phyloP scores from a whole-genome alignment of 2,797 vertebrate species.

The Anguilla megastoma region DNA sequence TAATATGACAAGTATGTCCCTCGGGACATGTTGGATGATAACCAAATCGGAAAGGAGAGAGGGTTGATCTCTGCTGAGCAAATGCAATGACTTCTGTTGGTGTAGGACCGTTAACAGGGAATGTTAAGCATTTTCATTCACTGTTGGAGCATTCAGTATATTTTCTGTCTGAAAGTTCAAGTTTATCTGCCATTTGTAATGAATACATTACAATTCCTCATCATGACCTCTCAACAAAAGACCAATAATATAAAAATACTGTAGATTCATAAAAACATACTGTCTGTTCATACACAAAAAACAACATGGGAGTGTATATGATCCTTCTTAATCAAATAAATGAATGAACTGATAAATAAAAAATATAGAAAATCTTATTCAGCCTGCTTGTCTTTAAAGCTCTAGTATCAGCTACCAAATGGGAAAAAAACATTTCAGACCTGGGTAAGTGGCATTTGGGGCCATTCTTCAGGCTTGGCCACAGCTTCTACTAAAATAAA shows the following conservation, averaged over 20 bases:
- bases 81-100: slow-evolving; percentile 4
- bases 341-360: neutral
- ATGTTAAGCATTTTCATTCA: slow-evolving; percentile 5
- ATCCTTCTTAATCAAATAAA: neutral
- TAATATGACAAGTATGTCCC: slow-evolving; percentile 13
- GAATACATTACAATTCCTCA: neutral
- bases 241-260: no score
- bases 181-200: neutral
- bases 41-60: neutral
- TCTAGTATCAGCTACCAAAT: neutral
- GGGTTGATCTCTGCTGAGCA: neutral
- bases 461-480: neutral
- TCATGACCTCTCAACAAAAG: neutral
- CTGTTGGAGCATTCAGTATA: neutral
- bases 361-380: neutral
- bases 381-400: neutral
- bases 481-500: neutral
- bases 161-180: neutral
- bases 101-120: neutral
- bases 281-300: neutral
- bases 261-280: neutral
- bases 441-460: neutral
- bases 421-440: neutral
- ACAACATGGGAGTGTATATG: neutral
- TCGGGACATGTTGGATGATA: slow-evolving; percentile 5